These are phyloP conservation scores for Brenthis ino DNA, from an alignment of 2,888 invertebrate genomes.

Conservation along the genomic window DNA sequence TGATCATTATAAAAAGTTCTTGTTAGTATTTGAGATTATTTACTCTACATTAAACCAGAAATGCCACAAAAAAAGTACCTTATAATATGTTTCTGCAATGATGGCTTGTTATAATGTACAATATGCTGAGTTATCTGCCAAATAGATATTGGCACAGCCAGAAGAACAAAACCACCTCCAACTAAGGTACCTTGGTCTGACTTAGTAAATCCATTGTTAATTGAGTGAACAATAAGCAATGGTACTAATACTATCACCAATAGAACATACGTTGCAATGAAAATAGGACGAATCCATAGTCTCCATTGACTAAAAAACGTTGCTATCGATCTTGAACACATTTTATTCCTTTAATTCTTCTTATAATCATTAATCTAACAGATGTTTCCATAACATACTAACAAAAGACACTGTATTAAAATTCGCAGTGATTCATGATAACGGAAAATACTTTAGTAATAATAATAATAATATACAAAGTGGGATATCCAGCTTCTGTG, in stretches of 20 bases:
- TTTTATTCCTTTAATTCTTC: conserved; percentile 44
- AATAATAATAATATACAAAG: no score
- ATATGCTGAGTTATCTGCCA: conserved; percentile 98
- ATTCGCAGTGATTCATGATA: conserved; percentile 10
- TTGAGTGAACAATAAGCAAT: conserved; percentile 89
- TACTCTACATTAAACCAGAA: background rate
- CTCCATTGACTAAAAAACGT: conserved; percentile 86
- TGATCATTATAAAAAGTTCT: background rate
- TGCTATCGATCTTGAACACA: conserved; percentile 67
- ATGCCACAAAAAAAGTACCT: conserved; percentile 80
- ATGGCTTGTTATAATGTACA: conserved; percentile 95
- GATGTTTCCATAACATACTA: conserved; percentile 21
- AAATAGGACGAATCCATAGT: conserved; percentile 94
- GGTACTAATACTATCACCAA: conserved; percentile 93
- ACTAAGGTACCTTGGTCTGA: conserved; percentile 91
- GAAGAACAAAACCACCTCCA: conserved; percentile 94
- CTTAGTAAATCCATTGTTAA: conserved; percentile 89
- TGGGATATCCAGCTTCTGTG: no score
- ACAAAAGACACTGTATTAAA: conserved; percentile 12
- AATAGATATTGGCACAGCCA: conserved; percentile 95
- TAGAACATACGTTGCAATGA: conserved; percentile 90
- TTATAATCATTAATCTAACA: conserved; percentile 25
- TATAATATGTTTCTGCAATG: conserved; percentile 95
- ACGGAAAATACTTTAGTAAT: conserved; percentile 4
- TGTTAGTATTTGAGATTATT: background rate